Conservation (phyloP, 2,888 invertebrate genomes). For the Halictus quadricinctus region DNA sequence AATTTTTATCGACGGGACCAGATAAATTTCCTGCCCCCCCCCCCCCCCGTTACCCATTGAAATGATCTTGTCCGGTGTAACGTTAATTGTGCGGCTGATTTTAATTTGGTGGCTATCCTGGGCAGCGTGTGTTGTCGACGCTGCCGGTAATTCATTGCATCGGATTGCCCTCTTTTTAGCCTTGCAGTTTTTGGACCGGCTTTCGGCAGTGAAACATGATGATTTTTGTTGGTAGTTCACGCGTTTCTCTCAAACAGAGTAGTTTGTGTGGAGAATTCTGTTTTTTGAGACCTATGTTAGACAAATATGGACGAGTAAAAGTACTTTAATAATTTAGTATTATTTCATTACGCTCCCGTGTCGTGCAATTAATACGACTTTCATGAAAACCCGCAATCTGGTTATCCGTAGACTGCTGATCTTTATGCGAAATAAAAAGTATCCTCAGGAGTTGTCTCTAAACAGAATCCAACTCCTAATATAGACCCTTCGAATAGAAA, state of each 20-base stretch:
- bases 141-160: slow-evolving; percentile 1
- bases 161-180: neutral
- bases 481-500: neutral
- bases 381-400: no score
- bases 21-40: neutral
- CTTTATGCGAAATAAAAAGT: no score
- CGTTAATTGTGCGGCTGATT: no score
- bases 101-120: neutral
- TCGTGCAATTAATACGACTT: no score
- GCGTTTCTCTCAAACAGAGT: neutral
- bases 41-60: no score
- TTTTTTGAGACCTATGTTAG: no score
- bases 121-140: slow-evolving; percentile 5
- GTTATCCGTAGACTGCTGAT: no score
- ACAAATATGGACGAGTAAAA: neutral
- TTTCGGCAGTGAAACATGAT: neutral
- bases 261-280: neutral
- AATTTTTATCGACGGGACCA: slow-evolving; percentile 10
- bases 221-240: neutral
- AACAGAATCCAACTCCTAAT: neutral
- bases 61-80: no score
- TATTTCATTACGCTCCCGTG: no score
- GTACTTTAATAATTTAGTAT: no score
- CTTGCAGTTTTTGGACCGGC: neutral
- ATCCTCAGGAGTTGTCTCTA: neutral